These are phyloP conservation scores for Takifugu rubripes DNA, from an alignment of 2,797 vertebrate genomes.

Conservation along the genomic window DNA sequence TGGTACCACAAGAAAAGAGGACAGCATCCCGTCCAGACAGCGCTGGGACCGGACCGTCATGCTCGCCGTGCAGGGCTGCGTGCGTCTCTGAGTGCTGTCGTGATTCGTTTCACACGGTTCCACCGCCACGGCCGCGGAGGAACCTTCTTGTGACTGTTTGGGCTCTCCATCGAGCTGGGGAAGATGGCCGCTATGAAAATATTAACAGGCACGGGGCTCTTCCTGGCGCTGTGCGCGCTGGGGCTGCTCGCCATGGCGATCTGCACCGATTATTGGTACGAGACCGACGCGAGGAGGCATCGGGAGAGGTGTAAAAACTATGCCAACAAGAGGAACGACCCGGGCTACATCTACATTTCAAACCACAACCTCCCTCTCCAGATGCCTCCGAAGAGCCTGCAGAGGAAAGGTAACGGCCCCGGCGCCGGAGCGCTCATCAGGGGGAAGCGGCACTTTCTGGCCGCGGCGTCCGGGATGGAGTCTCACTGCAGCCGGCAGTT, in stretches of 20 bases:
- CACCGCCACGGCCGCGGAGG: conserved; percentile 66
- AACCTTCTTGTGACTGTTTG: conserved; percentile 70
- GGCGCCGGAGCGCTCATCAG: conserved; percentile 46
- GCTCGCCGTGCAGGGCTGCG: conserved; percentile 55
- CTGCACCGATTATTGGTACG: conserved; percentile 92
- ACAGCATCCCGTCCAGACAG: conserved; percentile 51
- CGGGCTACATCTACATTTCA: conserved; percentile 88
- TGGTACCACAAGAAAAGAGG: conserved; percentile 65
- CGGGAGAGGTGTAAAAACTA: conserved; percentile 88
- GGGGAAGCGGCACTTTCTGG: conserved; percentile 67
- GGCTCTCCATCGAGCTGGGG: conserved; percentile 69
- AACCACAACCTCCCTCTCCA: conserved; percentile 87
- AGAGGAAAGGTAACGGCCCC: conserved; percentile 59
- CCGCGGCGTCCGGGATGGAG: conserved; percentile 79
- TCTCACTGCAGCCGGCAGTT: conserved; percentile 88
- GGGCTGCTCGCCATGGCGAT: conserved; percentile 87
- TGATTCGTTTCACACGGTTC: conserved; percentile 67
- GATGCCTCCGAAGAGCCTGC: conserved; percentile 76
- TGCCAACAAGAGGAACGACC: conserved; percentile 87
- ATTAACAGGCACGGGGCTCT: conserved; percentile 86
- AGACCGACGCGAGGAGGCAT: conserved; percentile 88
- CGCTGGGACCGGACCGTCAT: conserved; percentile 59
- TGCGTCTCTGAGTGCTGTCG: conserved; percentile 65
- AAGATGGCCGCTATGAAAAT: conserved; percentile 94
- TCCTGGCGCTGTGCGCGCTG: conserved; percentile 84